A percentile compares a stretch with the other conserved stretches of the same genome.
Evolutionary conservation across 2,888 invertebrate genomes (phyloP).

Genomic region (Sympetrum striolatum): DNA sequence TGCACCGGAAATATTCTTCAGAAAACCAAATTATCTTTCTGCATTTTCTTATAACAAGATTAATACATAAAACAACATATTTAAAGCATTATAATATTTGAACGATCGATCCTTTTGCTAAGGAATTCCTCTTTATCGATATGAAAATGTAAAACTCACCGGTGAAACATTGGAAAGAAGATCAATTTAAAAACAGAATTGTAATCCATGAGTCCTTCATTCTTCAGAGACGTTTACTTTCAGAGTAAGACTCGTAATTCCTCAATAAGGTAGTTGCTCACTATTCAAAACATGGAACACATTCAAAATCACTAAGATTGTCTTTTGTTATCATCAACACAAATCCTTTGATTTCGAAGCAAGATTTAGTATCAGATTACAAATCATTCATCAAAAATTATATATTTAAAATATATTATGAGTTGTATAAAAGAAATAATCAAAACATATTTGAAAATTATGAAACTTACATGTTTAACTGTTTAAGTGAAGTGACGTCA

Average conservation of each 20-base stretch:
- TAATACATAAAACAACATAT: too few species aligned
- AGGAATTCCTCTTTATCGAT: too few species aligned
- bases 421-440: neutral
- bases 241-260: neutral
- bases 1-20: too few species aligned
- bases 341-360: neutral
- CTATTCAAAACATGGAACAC: slow-evolving; percentile 29
- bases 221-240: neutral
- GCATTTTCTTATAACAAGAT: too few species aligned
- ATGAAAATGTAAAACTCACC: neutral
- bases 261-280: neutral
- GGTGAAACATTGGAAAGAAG: neutral
- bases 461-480: neutral
- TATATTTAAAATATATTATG: too few species aligned
- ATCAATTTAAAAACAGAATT: neutral
- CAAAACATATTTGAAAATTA: neutral
- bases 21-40: too few species aligned
- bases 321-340: neutral
- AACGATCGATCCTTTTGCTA: too few species aligned
- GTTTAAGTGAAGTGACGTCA: slow-evolving; percentile 17
- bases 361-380: neutral
- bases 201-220: neutral
- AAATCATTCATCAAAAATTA: neutral
- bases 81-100: too few species aligned
- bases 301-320: slow-evolving; percentile 12